Percentiles rank a stretch among this genome's conserved stretches.
Evolutionary conservation across 2,888 invertebrate species (phyloP).

Genomic region (Erebia epiphron): DNA sequence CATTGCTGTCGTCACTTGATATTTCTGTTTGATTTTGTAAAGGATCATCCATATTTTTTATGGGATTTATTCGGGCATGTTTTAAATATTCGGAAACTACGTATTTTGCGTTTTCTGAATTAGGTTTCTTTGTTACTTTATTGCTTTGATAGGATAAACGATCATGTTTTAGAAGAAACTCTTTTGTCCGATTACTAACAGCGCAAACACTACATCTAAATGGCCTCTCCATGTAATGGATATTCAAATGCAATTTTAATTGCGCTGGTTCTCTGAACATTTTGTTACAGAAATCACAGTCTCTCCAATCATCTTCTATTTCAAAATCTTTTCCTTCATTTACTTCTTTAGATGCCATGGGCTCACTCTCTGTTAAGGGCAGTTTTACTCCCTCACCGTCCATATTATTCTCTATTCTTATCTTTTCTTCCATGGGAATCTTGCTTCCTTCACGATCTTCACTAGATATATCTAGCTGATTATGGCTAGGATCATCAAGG

Average conservation of each 20-base stretch:
- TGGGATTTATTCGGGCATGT: conserved; percentile 78
- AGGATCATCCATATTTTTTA: conserved; percentile 67
- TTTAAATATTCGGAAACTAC: conserved; percentile 86
- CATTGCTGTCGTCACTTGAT: conserved; percentile 56
- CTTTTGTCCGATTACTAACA: conserved; percentile 94
- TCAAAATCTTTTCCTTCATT: conserved; percentile 79
- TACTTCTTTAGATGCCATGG: conserved; percentile 78
- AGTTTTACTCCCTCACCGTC: conserved; percentile 7
- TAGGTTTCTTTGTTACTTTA: conserved; percentile 90
- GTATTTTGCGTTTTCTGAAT: conserved; percentile 83
- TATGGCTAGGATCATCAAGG: conserved; percentile 61
- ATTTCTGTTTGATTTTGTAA: conserved; percentile 59
- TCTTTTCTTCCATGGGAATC: conserved; percentile 57
- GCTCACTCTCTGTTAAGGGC: conserved; percentile 11
- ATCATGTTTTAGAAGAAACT: conserved; percentile 96
- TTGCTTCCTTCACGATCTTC: conserved; percentile 57
- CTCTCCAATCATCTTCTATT: conserved; percentile 88
- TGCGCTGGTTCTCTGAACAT: conserved; percentile 87
- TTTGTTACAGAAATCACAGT: conserved; percentile 94
- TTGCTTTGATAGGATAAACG: conserved; percentile 95
- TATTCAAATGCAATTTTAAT: conserved; percentile 95
- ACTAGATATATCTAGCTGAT: conserved; percentile 56
- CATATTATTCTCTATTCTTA: conserved; percentile 40
- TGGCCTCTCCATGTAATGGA: conserved; percentile 96
- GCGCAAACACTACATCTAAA: conserved; percentile 96